Conservation (phyloP, 2,797 vertebrate genomes). For the Masticophis lateralis region DNA sequence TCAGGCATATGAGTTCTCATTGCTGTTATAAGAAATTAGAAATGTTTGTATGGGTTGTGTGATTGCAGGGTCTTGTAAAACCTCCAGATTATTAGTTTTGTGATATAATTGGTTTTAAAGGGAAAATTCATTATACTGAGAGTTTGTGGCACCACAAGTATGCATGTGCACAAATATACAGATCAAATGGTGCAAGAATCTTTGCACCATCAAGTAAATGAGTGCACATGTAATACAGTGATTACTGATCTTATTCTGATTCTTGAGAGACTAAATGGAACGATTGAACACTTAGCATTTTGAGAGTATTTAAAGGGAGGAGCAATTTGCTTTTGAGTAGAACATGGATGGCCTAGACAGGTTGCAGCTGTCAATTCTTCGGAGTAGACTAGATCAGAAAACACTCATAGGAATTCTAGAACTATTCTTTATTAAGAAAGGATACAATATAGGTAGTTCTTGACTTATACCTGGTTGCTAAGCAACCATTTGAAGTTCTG, state of each 20-base stretch:
- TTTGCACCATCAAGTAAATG: background rate
- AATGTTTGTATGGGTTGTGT: background rate
- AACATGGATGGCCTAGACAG: background rate
- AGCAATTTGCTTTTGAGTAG: background rate
- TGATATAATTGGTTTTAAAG: background rate
- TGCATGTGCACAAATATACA: background rate
- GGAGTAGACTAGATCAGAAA: background rate
- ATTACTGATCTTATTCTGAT: background rate
- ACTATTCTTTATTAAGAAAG: background rate
- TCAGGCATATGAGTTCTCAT: background rate
- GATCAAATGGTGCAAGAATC: background rate
- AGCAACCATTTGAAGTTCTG: background rate
- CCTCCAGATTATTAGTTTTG: background rate
- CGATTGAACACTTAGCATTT: background rate
- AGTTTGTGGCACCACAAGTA: background rate
- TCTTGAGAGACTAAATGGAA: background rate
- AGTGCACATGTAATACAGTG: background rate
- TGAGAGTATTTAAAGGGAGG: background rate
- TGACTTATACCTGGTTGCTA: background rate
- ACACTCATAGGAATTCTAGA: background rate
- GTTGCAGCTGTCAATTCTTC: background rate
- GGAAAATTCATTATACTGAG: background rate
- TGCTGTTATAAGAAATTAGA: background rate
- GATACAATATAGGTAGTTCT: background rate
- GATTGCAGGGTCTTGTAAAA: background rate